Percentiles rank a stretch among this genome's conserved stretches.
Evolutionary conservation across 2,113 vertebrate genomes (phyloP).

Genomic region (Embiotoca jacksoni): DNA sequence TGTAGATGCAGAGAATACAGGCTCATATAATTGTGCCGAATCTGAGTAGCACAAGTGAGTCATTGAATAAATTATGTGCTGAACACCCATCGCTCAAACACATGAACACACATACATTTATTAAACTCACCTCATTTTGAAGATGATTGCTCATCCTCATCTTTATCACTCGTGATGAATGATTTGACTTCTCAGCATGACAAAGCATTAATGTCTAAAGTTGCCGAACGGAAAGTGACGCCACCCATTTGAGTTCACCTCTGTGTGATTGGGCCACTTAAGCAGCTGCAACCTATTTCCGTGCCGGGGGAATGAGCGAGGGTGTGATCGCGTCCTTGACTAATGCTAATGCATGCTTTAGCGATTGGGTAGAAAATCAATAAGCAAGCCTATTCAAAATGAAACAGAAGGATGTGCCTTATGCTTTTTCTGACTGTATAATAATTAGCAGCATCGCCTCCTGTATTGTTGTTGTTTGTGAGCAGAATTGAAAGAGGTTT

Average conservation of each 20-base stretch:
- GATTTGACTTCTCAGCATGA: constrained; percentile 52
- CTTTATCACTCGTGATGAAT: constrained; percentile 32
- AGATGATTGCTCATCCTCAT: constrained; percentile 40
- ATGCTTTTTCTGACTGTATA: constrained; percentile 20
- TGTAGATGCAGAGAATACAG: constrained; percentile 27
- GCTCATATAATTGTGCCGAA: constrained; percentile 47
- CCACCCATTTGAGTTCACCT: constrained; percentile 20
- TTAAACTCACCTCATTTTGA: constrained; percentile 51
- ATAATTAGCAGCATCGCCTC: not conserved
- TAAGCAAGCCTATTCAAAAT: constrained; percentile 42
- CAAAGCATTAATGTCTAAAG: constrained; percentile 30
- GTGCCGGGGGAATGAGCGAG: not conserved
- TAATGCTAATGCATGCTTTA: constrained; percentile 62
- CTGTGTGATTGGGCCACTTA: constrained; percentile 44
- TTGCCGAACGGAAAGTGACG: constrained; percentile 35
- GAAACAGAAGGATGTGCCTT: constrained; percentile 9
- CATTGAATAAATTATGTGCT: constrained; percentile 64
- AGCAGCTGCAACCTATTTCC: constrained; percentile 51
- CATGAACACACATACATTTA: constrained; percentile 42
- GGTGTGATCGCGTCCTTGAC: constrained; percentile 30
- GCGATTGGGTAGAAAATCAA: constrained; percentile 54
- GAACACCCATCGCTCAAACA: constrained; percentile 49
- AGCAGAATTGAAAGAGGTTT: constrained; percentile 19
- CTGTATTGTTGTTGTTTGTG: constrained; percentile 17
- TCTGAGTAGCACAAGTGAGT: constrained; percentile 58